Percentiles rank a stretch among this genome's conserved stretches.
Evolutionary conservation across 2,888 invertebrate species (phyloP).

Genomic region (Electrophaes corylata): DNA sequence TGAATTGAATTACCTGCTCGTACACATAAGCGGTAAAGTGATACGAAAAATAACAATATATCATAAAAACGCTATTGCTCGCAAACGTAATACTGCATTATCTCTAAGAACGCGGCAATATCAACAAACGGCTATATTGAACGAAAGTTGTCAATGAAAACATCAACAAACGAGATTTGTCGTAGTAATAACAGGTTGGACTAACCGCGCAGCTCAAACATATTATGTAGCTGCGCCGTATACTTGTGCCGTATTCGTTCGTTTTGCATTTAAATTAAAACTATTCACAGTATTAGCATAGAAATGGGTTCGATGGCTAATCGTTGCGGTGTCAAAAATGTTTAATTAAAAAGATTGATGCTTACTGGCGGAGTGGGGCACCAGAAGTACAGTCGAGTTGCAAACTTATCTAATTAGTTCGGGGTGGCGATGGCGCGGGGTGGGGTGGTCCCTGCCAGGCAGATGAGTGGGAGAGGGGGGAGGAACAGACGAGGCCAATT

Average conservation of each 20-base stretch:
- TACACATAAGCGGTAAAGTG: neutral
- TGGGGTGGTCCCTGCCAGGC: constrained; percentile 35
- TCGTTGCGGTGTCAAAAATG: constrained; percentile 82
- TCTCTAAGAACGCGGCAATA: constrained; percentile 1
- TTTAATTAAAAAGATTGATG: constrained; percentile 85
- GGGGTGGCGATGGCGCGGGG: constrained; percentile 42
- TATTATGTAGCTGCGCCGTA: constrained; percentile 18
- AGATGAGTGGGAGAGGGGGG: constrained; percentile 14
- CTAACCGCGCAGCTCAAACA: constrained; percentile 23
- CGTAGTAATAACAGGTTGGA: constrained; percentile 28
- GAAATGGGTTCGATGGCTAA: constrained; percentile 78
- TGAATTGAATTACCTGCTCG: too few relatives aligned
- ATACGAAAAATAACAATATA: neutral
- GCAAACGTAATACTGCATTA: neutral
- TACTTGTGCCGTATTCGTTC: constrained; percentile 32
- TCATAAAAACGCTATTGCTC: neutral
- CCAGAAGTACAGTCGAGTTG: constrained; percentile 83
- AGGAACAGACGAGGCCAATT: constrained; percentile 71
- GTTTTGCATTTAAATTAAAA: constrained; percentile 69
- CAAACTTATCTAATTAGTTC: constrained; percentile 84
- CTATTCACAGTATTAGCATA: constrained; percentile 71
- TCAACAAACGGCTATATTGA: constrained; percentile 2
- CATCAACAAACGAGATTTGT: constrained; percentile 20
- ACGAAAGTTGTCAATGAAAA: constrained; percentile 19
- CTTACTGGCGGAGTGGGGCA: constrained; percentile 76